Conservation (phyloP, 2,113 vertebrate species). For the Lagenorhynchus albirostris region DNA sequence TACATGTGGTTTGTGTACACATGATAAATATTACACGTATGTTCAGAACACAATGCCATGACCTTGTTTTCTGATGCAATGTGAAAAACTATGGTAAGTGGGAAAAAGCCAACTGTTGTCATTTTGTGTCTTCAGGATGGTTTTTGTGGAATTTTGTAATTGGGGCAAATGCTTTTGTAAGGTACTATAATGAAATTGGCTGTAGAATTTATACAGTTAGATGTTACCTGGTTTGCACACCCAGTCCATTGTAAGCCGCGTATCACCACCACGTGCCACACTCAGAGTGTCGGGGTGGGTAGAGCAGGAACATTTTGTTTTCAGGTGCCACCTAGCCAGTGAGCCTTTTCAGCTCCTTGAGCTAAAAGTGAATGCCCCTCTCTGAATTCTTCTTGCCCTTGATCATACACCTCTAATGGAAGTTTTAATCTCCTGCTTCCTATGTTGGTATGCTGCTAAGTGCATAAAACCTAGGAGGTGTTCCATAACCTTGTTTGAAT, state of each 20-base stretch:
- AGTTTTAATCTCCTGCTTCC: neutral
- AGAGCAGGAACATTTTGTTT: neutral
- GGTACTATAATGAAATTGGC: neutral
- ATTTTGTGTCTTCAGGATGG: neutral
- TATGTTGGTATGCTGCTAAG: neutral
- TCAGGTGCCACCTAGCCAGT: neutral
- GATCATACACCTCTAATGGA: neutral
- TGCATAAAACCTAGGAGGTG: neutral
- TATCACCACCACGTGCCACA: neutral
- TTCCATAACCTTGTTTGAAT: neutral
- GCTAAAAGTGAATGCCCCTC: neutral
- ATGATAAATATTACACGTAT: neutral
- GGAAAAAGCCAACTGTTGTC: neutral
- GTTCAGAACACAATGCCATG: neutral
- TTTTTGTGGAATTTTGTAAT: neutral
- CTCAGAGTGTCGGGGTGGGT: neutral
- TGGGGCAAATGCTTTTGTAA: neutral
- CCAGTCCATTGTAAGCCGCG: neutral
- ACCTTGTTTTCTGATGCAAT: neutral
- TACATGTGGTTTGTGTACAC: neutral
- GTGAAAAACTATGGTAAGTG: neutral
- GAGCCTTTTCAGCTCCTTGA: neutral
- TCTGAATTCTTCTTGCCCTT: neutral
- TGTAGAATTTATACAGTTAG: neutral
- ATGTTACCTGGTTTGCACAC: neutral